Conservation (phyloP, 64 coral and sea anemone genomes). For the Stichodactyla mertensii region DNA sequence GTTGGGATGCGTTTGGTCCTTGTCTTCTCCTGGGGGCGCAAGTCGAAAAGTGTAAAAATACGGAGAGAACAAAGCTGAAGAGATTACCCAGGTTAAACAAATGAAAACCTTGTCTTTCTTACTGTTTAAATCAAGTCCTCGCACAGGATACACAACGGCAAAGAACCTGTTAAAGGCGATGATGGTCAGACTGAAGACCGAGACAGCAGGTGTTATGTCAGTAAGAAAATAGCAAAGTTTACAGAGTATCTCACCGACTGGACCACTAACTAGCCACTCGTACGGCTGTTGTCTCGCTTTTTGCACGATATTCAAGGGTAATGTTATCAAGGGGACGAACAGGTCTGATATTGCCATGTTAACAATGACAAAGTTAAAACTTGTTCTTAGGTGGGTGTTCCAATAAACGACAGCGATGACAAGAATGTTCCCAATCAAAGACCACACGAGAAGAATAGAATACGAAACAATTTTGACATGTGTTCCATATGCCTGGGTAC, state of each 20-base stretch:
- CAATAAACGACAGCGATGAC: background rate
- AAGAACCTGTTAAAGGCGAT: background rate
- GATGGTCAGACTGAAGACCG: background rate
- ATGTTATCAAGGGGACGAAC: background rate
- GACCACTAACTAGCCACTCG: background rate
- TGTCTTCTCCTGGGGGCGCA: background rate
- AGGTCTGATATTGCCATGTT: slow-evolving; percentile 5
- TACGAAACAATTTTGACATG: background rate
- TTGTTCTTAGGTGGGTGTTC: background rate
- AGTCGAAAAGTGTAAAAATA: background rate
- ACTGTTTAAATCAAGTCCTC: background rate
- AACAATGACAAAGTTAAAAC: background rate
- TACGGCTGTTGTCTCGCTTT: too few relatives aligned
- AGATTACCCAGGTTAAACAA: background rate
- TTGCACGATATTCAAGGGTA: background rate
- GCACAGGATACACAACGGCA: background rate
- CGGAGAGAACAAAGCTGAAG: background rate
- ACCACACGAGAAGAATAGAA: background rate
- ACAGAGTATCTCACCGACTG: background rate
- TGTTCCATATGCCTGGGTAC: background rate
- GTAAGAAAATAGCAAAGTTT: background rate
- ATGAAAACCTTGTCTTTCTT: background rate
- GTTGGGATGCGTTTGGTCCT: background rate
- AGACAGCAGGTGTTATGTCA: background rate
- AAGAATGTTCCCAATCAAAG: background rate